Base-by-base conservation (phyloP, 2,888 invertebrate genomes). In the Heliconius hortense region DNA sequence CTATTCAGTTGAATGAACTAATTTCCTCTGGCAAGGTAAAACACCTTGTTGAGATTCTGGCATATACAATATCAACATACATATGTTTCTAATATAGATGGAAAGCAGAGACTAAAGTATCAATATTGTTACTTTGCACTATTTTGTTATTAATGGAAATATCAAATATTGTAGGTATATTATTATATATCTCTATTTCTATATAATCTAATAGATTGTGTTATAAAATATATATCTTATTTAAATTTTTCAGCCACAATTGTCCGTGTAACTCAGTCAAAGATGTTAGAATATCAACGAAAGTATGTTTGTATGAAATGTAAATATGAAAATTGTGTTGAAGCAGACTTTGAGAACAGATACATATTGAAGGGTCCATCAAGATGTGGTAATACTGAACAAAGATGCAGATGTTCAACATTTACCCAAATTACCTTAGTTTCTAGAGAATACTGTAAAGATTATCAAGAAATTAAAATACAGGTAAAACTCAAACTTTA, bases 401-500 rank as follows among this genome's bases (percentile, higher is more conserved):
- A 84, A 63, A 88, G 88, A 43, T 96, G 96, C 84, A 91, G 89
- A 82, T 94, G 95, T 81, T 92, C 93, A 60, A 95, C 94, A 82
- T 94, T 96, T 77, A 89, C 88, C 76, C 89, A 91, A 81, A 88
- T 95, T 26, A 94, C 94, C 77, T 87, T 95, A 72, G 90, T 96
- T 59, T 95, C 95, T 68, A 93, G 95, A 78, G 94, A 95, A 79
- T 94, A 96, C 84, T 97, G 95, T 85, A 96, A 95, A 82, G 97
- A 97, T 92, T 97, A 97, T 89, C 97, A 97, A 88, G 97, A 97
- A 93, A 96, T 98, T 21, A 97, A 97, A 92, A 95, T 98, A 84
- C 97, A 97, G 91, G 96, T 96, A 88, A 60, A 62, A 15, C 1
- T 35, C 48, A 24, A 4, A 24, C 7, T 56, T 56, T 8, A 2